phyloP scores from a whole-genome alignment of 2,888 invertebrate genomes.

The Agelastica alni region DNA sequence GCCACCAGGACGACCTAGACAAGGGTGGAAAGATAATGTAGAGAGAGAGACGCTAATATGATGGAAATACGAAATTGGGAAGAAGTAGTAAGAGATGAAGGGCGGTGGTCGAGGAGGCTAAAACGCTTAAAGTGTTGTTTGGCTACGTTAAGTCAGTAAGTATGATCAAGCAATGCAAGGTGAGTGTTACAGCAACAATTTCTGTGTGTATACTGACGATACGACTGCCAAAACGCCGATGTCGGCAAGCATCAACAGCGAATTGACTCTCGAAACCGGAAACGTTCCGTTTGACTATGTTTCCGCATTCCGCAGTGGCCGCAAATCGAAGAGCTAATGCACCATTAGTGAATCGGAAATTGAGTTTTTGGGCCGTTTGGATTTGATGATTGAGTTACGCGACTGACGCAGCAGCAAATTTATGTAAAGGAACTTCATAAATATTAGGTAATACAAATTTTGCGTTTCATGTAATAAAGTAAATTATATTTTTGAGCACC shows the following conservation, averaged over 20 bases:
- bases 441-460: too few species aligned
- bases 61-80: too few species aligned
- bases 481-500: background rate
- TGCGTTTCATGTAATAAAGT: too few species aligned
- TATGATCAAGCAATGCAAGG: too few species aligned
- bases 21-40: too few species aligned
- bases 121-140: too few species aligned
- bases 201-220: background rate
- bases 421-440: background rate
- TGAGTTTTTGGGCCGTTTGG: slow-evolving; percentile 4
- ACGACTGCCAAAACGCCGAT: background rate
- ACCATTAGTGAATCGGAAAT: slow-evolving; percentile 14
- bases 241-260: background rate
- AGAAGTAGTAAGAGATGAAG: too few species aligned
- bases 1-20: too few species aligned
- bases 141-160: too few species aligned
- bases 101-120: too few species aligned
- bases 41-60: too few species aligned
- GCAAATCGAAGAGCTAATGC: slow-evolving; percentile 17
- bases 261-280: slow-evolving; percentile 14
- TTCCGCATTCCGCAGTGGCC: slow-evolving; percentile 21
- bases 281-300: slow-evolving; percentile 10
- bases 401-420: slow-evolving; percentile 2
- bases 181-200: too few species aligned
- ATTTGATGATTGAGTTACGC: slow-evolving; percentile 8